Base-by-base conservation (phyloP, 64 coral and sea anemone species). In the Exaiptasia diaphana region DNA sequence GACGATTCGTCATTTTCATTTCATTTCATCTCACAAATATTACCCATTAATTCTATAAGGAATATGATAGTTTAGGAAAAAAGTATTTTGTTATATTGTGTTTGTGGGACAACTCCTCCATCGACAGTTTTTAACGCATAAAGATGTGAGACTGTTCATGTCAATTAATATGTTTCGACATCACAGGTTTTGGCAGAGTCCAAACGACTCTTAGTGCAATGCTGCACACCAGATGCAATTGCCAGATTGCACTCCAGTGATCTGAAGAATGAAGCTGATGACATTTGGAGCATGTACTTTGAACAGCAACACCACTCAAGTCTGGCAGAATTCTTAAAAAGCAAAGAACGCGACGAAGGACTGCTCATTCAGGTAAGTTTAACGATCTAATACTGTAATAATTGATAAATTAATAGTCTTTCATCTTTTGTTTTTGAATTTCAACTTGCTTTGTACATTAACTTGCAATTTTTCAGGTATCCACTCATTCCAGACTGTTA, bases 271-370 rank as follows among this genome's bases (percentile, higher is more conserved):
- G 28, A 83, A 39, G 80, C 80, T n/a, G 33, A 28, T 9, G 13
- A 41, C 9, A 18, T 68, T 42, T 83, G 80, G 80, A 52, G 37
- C 25, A 38, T 52, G 11, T 83, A 83, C 37, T 82, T 82, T 35
- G 27, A 25, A 5, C n/a, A 83, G 1, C 80, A 83, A 43, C 63
- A 83, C 14, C 80, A 83, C 49, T 83, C 81, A 53, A 84, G 81
- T n/a, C 52, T 84, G 38, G 68, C 38, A 41, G 33, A 37, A 38
- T 84, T 84, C n/a, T n/a, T n/a, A n/a, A n/a, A n/a, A n/a, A n/a
- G n/a, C n/a, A n/a, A n/a, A n/a, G 48, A 72, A 15, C 32, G 22
- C 17, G 17, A 17, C 40, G 35, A 18, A 55, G 33, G 33, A 17
- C 40, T 17, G 30, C 4, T 29, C 6, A 53, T 77, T 5, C 50